These are phyloP conservation scores for Orthosia incerta DNA, from an alignment of 2,888 invertebrate genomes.

Conservation along the genomic window DNA sequence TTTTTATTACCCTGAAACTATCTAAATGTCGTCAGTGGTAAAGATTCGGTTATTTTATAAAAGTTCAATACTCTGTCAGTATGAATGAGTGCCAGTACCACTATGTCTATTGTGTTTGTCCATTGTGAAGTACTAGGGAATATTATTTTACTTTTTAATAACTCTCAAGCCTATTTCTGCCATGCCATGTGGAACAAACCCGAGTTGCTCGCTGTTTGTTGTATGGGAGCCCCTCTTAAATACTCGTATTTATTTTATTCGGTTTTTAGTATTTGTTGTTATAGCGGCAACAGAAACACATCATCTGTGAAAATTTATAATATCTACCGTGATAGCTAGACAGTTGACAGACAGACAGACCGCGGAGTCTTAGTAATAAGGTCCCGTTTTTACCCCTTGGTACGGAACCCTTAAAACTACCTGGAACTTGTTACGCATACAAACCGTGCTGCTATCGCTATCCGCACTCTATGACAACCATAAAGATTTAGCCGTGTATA, in stretches of 20 bases:
- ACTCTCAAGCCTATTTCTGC: not conserved
- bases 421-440: slow-evolving; percentile 23
- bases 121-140: not conserved
- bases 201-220: too few relatives aligned
- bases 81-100: not conserved
- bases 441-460: slow-evolving; percentile 23
- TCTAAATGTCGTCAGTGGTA: not conserved
- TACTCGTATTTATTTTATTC: too few relatives aligned
- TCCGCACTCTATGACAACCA: slow-evolving; percentile 29
- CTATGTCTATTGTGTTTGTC: not conserved
- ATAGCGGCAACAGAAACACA: too few relatives aligned
- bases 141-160: not conserved
- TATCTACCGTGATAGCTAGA: too few relatives aligned
- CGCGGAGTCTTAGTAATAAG: too few relatives aligned
- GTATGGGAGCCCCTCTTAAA: too few relatives aligned
- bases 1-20: not conserved
- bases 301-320: too few relatives aligned
- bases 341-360: too few relatives aligned
- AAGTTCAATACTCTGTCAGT: not conserved
- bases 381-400: too few relatives aligned
- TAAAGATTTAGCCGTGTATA: slow-evolving; percentile 41
- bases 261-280: too few relatives aligned
- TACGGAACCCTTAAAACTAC: too few relatives aligned
- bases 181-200: not conserved
- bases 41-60: not conserved